Percentiles rank a stretch among this genome's conserved stretches.
These are phyloP conservation scores for Achroia grisella DNA, from an alignment of 1,140 invertebrate genomes.

Conservation along the genomic window DNA sequence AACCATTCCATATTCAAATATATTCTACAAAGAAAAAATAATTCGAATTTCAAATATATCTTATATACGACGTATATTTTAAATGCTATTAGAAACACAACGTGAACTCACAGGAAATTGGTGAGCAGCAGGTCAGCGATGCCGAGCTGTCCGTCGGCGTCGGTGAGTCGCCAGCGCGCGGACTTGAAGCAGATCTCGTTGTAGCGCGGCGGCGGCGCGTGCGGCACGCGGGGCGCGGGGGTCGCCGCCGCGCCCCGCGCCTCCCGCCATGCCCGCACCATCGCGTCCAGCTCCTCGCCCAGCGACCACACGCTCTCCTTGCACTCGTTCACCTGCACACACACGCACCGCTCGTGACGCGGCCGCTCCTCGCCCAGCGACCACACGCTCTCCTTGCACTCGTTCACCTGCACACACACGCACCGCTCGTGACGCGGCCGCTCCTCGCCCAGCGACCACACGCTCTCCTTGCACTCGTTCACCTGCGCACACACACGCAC, in stretches of 20 bases:
- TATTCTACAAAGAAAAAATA: no score
- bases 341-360: no score
- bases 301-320: slow-evolving; percentile 90
- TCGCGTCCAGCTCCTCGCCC: slow-evolving; percentile 95
- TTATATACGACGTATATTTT: no score
- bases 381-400: slow-evolving; percentile 92
- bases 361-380: slow-evolving; percentile 87
- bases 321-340: slow-evolving; percentile 84
- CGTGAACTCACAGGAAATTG: slow-evolving; percentile 88
- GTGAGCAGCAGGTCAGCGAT: slow-evolving; percentile 96
- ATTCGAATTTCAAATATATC: no score
- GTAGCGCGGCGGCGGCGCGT: slow-evolving; percentile 84
- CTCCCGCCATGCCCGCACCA: slow-evolving; percentile 75
- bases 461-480: slow-evolving; percentile 91
- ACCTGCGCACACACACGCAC: slow-evolving; percentile 72
- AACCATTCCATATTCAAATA: no score
- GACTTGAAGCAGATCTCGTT: slow-evolving; percentile 99
- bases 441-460: slow-evolving; percentile 91
- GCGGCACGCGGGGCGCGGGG: slow-evolving; percentile 75
- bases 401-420: slow-evolving; percentile 78
- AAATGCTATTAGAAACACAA: not conserved
- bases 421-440: slow-evolving; percentile 5
- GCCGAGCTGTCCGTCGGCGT: slow-evolving; percentile 97
- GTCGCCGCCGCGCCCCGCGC: slow-evolving; percentile 40
- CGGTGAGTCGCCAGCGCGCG: slow-evolving; percentile 98